Evolutionary conservation across 1,140 invertebrate species (phyloP), one percentile per base, ranked within the genome.

Genomic region (Bombus balteatus): DNA sequence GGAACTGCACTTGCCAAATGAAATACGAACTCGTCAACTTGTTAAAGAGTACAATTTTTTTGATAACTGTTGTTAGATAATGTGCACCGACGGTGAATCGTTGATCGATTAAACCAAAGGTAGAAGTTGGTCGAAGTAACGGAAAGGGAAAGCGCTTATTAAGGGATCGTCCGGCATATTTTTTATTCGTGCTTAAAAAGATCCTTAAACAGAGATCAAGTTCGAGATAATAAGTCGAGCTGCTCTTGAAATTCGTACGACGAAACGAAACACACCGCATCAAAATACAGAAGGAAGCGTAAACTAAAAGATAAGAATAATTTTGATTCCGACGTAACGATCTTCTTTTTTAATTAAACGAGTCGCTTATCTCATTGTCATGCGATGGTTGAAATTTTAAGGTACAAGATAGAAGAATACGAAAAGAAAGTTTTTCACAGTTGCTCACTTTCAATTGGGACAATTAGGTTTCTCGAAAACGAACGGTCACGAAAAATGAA

Each of bases 41-140:
- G 39, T 43, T 62, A 25, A 43, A 34, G 59, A 57, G 77, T 59
- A 81, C 47, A 75, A 74, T 70, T 18, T 41, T 72, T 83, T 80
- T 88, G 79, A 88, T 85, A 86, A 80, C 70, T 43, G 86, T 87
- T 34, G 62, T 88, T 72, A 90, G 89, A 85, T 90, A 88, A 90
- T 83, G 80, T 59, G 74, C 41, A 32, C 57, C 53, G 32, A n/a
- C 18, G 41, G 59, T 76, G 15, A 32, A 62, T 71, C 83, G 53
- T 65, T 8, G 68, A 80, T 85, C 37, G 83, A n/a, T 32, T 18
- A 12, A 80, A 53, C 5, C 15, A 13, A 34, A 13, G 47, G 47
- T 53, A 41, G 0, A 47, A 47, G 15, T 41, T 75, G 6, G 12
- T 76, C 22, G 32, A 75, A 53, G 25, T 15, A 22, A 37, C 2